phyloP scores from a whole-genome alignment of 1,140 invertebrate genomes.

The Drosophila lacertosa region DNA sequence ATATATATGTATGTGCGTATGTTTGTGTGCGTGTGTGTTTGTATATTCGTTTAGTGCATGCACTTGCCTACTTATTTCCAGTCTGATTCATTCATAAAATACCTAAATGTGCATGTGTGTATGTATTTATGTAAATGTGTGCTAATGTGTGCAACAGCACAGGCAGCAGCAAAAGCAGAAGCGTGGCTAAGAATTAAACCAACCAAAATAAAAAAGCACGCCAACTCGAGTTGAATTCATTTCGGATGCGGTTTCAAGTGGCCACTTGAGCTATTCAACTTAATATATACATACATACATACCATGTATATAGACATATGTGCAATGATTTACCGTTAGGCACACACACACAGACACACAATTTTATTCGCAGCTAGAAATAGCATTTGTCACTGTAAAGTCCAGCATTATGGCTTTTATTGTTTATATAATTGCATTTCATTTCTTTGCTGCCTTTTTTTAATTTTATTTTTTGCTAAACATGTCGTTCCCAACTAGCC shows the following conservation, averaged over 20 bases:
- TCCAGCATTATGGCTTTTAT: slow-evolving; percentile 16
- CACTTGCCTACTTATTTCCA: slow-evolving; percentile 64
- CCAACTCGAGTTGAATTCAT: slow-evolving; percentile 39
- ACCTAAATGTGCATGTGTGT: slow-evolving; percentile 12
- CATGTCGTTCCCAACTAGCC: slow-evolving; percentile 17
- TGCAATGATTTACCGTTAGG: slow-evolving; percentile 4
- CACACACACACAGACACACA: slow-evolving; percentile 7
- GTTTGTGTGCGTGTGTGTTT: slow-evolving; percentile 20
- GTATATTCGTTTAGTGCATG: slow-evolving; percentile 18
- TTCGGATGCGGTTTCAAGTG: slow-evolving; percentile 43
- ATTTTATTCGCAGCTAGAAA: slow-evolving; percentile 15
- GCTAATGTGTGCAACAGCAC: not conserved
- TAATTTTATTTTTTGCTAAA: too few relatives aligned
- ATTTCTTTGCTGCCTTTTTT: slow-evolving; percentile 16
- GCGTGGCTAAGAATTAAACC: slow-evolving; percentile 36
- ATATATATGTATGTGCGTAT: too few relatives aligned
- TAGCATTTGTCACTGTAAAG: slow-evolving; percentile 4
- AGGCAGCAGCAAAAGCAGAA: slow-evolving; percentile 6
- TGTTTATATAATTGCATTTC: slow-evolving; percentile 42
- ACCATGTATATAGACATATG: slow-evolving; percentile 1
- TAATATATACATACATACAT: slow-evolving; percentile 9
- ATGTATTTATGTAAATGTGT: not conserved
- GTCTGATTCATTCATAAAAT: slow-evolving; percentile 81
- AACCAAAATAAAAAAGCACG: slow-evolving; percentile 27
- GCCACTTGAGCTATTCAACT: slow-evolving; percentile 38